Percentiles rank a stretch among this genome's conserved stretches.
Conservation (phyloP, 1,140 invertebrate species). For the Schlechtendalia chinensis region DNA sequence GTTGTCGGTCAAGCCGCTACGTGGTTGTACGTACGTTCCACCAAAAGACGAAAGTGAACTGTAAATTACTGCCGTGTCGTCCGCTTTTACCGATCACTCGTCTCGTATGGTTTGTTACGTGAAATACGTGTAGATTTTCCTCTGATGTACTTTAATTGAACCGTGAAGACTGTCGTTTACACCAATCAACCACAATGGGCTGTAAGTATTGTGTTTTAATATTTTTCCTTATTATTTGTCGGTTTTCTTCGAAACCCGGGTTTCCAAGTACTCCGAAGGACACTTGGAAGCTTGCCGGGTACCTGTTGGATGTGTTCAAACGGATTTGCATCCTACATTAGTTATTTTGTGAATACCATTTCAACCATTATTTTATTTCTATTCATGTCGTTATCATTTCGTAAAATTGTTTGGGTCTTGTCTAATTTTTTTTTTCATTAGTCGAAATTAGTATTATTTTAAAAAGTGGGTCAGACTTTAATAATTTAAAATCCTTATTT, state of each 20-base stretch:
- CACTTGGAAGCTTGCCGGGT: background rate
- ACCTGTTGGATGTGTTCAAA: background rate
- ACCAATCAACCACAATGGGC: slow-evolving; percentile 25
- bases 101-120: slow-evolving; percentile 25
- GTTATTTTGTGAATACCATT: background rate
- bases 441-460: background rate
- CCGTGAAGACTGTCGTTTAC: background rate
- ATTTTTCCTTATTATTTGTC: background rate
- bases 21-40: slow-evolving; percentile 38
- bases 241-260: background rate
- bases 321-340: background rate
- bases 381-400: background rate
- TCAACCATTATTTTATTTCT: background rate
- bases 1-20: slow-evolving; percentile 45
- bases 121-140: slow-evolving; percentile 25
- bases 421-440: background rate
- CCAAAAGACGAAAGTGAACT: slow-evolving; percentile 8
- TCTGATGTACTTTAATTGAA: slow-evolving; percentile 28
- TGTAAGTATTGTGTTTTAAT: slow-evolving; percentile 20
- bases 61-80: slow-evolving; percentile 2
- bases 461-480: slow-evolving; percentile 16
- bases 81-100: background rate
- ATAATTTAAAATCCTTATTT: background rate
- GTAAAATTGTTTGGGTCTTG: too few species aligned
- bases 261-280: background rate